Evolutionary conservation across 2,888 invertebrate genomes (phyloP).

Genomic region (Ennomos erosarius): DNA sequence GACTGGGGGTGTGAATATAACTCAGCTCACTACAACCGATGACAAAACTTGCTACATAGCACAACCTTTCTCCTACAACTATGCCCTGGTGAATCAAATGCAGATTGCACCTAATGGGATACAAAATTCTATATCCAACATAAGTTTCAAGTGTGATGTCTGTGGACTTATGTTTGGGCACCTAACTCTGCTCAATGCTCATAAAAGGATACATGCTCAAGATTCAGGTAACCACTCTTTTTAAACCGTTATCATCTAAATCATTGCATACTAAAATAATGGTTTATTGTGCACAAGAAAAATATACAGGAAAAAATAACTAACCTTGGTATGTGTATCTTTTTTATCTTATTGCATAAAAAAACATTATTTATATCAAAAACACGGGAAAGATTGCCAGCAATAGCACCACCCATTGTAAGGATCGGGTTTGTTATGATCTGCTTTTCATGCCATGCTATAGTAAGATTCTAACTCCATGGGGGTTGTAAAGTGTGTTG

Average conservation of each 20-base stretch:
- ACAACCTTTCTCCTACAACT: slow-evolving; percentile 91
- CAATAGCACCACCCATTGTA: too few relatives aligned
- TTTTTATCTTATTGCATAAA: too few relatives aligned
- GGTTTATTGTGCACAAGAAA: too few relatives aligned
- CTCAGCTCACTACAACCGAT: slow-evolving; percentile 86
- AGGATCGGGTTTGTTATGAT: too few relatives aligned
- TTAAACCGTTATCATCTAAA: background rate
- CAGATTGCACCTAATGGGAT: slow-evolving; percentile 89
- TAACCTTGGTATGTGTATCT: too few relatives aligned
- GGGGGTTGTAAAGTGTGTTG: too few relatives aligned
- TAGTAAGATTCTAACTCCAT: too few relatives aligned
- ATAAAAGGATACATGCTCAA: slow-evolving; percentile 92
- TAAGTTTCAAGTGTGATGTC: slow-evolving; percentile 95
- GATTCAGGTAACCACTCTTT: slow-evolving; percentile 71
- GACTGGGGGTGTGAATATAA: slow-evolving; percentile 87
- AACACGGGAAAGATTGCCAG: too few relatives aligned
- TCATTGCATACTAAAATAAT: background rate
- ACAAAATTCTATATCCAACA: slow-evolving; percentile 91
- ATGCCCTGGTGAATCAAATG: slow-evolving; percentile 94
- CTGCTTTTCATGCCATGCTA: too few relatives aligned
- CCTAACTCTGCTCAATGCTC: slow-evolving; percentile 92
- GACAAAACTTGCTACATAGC: slow-evolving; percentile 91
- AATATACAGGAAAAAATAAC: too few relatives aligned
- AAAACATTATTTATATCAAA: too few relatives aligned
- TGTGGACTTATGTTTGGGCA: slow-evolving; percentile 95